Evolutionary conservation across 2,113 vertebrate species (phyloP).

Genomic region (Dryoscopus gambensis): DNA sequence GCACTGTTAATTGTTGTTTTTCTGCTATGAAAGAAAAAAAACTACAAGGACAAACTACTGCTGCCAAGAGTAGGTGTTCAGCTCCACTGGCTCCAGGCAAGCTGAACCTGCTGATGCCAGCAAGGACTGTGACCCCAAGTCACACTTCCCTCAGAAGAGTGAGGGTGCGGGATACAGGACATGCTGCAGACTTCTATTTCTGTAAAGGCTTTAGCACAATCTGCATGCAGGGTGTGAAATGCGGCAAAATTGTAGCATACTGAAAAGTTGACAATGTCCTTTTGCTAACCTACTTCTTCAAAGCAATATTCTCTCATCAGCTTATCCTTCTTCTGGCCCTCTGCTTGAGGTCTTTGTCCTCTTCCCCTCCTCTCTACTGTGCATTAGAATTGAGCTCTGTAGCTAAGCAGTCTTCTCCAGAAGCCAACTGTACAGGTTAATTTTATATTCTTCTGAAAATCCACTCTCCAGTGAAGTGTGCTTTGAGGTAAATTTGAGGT

Average conservation of each 20-base stretch:
- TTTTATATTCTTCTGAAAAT: slow-evolving; percentile 53
- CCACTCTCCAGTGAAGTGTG: background rate
- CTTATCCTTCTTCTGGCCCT: slow-evolving; percentile 36
- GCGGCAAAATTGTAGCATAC: background rate
- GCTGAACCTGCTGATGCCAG: slow-evolving; percentile 1
- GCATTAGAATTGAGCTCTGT: slow-evolving; percentile 13
- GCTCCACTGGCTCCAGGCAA: background rate
- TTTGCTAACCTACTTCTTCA: slow-evolving; percentile 42
- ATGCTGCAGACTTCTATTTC: background rate
- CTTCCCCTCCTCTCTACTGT: slow-evolving; percentile 5
- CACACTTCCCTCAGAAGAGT: background rate
- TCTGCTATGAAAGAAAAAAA: background rate
- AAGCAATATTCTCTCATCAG: slow-evolving; percentile 42
- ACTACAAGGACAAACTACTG: background rate
- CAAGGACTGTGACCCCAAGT: background rate
- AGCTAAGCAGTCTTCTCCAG: slow-evolving; percentile 34
- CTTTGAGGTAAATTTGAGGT: slow-evolving; percentile 31
- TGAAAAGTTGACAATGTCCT: slow-evolving; percentile 37
- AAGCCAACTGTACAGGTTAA: background rate
- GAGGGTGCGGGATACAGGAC: background rate
- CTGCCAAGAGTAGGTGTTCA: background rate
- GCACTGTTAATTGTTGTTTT: background rate
- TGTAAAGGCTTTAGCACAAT: background rate
- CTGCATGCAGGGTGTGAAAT: background rate
- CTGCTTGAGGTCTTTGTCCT: slow-evolving; percentile 62